phyloP scores from a whole-genome alignment of 2,888 invertebrate species.

The Schizotus pectinicornis region DNA sequence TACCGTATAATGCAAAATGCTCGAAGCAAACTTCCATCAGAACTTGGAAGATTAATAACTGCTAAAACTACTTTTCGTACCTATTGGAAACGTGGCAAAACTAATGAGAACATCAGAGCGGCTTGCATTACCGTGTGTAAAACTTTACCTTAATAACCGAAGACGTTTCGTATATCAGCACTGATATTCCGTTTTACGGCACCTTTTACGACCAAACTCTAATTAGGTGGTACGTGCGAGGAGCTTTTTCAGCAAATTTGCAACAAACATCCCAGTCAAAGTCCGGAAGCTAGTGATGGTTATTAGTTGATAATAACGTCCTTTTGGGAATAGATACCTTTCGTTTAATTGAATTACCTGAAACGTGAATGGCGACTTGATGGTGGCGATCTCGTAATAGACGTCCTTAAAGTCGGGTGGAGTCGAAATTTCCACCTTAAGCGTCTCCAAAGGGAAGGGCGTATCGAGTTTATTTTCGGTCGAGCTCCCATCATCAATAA shows the following conservation, averaged over 20 bases:
- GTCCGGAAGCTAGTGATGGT: too few species aligned
- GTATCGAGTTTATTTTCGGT: slow-evolving; percentile 70
- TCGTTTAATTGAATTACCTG: slow-evolving; percentile 66
- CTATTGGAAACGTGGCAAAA: slow-evolving; percentile 1
- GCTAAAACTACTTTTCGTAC: neutral
- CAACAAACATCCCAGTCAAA: too few species aligned
- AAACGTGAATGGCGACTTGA: slow-evolving; percentile 88
- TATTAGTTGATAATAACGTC: neutral
- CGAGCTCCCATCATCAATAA: slow-evolving; percentile 65
- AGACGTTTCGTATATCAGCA: too few species aligned
- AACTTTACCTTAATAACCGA: neutral
- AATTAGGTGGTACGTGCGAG: too few species aligned
- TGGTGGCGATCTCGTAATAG: slow-evolving; percentile 89
- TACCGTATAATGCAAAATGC: neutral
- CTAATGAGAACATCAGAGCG: slow-evolving; percentile 1
- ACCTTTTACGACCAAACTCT: too few species aligned
- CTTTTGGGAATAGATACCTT: neutral
- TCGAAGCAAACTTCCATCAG: neutral
- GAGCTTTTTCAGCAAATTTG: too few species aligned
- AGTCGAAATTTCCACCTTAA: slow-evolving; percentile 88
- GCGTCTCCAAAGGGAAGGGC: slow-evolving; percentile 72
- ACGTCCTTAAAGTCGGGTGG: slow-evolving; percentile 84
- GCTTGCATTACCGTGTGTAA: neutral
- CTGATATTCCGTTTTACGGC: too few species aligned
- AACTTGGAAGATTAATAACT: slow-evolving; percentile 1